phyloP scores from a whole-genome alignment of 1,140 invertebrate species.

The Patella vulgata region DNA sequence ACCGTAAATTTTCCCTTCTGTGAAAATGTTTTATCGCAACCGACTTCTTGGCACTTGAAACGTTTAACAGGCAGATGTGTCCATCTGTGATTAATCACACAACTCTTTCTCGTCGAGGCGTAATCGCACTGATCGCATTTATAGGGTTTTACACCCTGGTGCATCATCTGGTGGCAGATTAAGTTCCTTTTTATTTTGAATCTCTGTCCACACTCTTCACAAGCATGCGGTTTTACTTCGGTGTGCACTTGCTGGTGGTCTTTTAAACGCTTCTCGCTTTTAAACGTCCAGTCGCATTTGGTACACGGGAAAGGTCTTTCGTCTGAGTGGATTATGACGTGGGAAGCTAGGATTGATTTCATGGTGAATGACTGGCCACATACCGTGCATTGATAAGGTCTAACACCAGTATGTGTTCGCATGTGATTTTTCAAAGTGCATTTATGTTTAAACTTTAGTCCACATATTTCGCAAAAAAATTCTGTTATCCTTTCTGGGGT shows the following conservation, averaged over 20 bases:
- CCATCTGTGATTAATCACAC: conserved; percentile 32
- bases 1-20: too few species aligned
- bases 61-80: too few species aligned
- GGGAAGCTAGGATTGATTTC: conserved; percentile 66
- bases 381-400: conserved; percentile 24
- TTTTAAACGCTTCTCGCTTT: too few species aligned
- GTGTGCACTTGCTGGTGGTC: conserved; percentile 25
- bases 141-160: conserved; percentile 43
- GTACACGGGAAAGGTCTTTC: too few species aligned
- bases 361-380: conserved; percentile 76
- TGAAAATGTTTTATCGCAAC: too few species aligned
- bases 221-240: conserved; percentile 43
- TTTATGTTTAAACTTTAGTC: too few species aligned
- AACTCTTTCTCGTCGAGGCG: conserved; percentile 37
- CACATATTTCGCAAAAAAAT: too few species aligned
- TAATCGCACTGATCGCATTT: conserved; percentile 49
- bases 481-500: too few species aligned
- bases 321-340: too few species aligned
- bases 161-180: conserved; percentile 39
- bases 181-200: conserved; percentile 33
- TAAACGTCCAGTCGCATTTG: too few species aligned
- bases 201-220: conserved; percentile 40
- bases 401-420: conserved; percentile 26
- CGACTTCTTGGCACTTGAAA: too few species aligned
- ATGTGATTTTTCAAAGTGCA: too few species aligned